Base-by-base conservation (phyloP, 2,888 invertebrate genomes). In the Camponotus fellah region DNA sequence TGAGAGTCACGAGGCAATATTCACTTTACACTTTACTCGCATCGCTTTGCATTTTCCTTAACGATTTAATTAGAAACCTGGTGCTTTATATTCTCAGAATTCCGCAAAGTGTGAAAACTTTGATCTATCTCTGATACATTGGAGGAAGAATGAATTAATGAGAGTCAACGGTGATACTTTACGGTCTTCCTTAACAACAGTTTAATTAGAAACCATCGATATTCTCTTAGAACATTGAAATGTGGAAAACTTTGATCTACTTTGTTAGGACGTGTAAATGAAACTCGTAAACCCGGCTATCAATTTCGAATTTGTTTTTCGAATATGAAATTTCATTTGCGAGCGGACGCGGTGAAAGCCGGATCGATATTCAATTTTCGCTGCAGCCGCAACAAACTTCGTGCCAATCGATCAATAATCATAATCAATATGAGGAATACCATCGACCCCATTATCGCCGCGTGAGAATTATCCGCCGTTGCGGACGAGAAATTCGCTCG, bases 301-400 rank as follows among this genome's bases (percentile, higher is more conserved):
- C 9, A 21, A 56, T 56, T 21, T 56, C 9, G 9, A 56, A 10
- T 14, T 40, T 21, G 21, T 56, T 56, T 56, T 3, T 9, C 17
- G 34, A 53, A 21, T 32, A 21, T 58, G 12, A n/a, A 53, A 53
- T 53, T 49, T 6, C n/a, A 12, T 49, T 53, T 26, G 26, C 12
- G 43, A 46, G 43, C 14, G 43, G 43, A 46, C 46, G 5, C 17
- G 43, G 6, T 17, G 74, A 32, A 74, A 58, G 49, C 34, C 14
- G 53, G 53, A 32, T 12, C 9, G 56, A 71, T 4, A 17, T 74
- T 10, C 40, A 58, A 60, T 74, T 74, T 74, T 62, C 12, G 26
- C 12, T 4, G 8, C n/a, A 43, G 9, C 12, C 32, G 12, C n/a
- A 43, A 74, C n/a, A 34, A 32, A 74, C 4, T 43, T 26, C 43